Evolutionary conservation across 2,888 invertebrate species (phyloP), one percentile per base, ranked within the genome.

Genomic region (Hymenopus coronatus): DNA sequence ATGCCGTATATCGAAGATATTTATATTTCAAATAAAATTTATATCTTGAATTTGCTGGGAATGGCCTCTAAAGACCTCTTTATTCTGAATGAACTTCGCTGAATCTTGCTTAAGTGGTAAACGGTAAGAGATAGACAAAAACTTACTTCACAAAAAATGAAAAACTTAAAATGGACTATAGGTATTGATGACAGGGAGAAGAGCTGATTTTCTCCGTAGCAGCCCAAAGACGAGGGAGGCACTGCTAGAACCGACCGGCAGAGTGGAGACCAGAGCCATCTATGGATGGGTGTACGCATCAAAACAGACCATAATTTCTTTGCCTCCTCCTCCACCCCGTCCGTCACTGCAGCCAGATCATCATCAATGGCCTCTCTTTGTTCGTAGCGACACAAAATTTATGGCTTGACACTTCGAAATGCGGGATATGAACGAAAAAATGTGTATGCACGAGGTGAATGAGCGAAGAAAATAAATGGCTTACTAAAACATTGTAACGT

Each of bases 231-330:
- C 93, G 91, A 83, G 92, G 84, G 87, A 28, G 83, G 89, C 28
- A 28, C 85, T 28, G 91, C 93, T 93, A 93, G 93, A 93, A 92
- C 93, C 92, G 92, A 93, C 91, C 91, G 90, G 81, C 87, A 86
- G 82, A 89, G 89, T 85, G 89, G 87, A 83, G 46, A 83, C 83
- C 40, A 89, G 89, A 89, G 89, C 89, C 89, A 89, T 89, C 89
- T 89, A 87, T 85, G 89, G 82, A 27, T 83, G 54, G 86, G 12
- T 81, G 33, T 28, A 28, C 81, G 88, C 83, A 87, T 87, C 82
- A 87, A 82, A 87, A 87, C 87, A 87, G 87, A 81, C 28, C 87
- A 81, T 30, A 28, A 81, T 12, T 81, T 46, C 28, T n/a, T 28
- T 85, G 6, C 40, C n/a, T 54, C 54, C 54, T 27, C 40, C 85